Conservation (phyloP, 2,888 invertebrate genomes). For the Hypsopygia costalis region DNA sequence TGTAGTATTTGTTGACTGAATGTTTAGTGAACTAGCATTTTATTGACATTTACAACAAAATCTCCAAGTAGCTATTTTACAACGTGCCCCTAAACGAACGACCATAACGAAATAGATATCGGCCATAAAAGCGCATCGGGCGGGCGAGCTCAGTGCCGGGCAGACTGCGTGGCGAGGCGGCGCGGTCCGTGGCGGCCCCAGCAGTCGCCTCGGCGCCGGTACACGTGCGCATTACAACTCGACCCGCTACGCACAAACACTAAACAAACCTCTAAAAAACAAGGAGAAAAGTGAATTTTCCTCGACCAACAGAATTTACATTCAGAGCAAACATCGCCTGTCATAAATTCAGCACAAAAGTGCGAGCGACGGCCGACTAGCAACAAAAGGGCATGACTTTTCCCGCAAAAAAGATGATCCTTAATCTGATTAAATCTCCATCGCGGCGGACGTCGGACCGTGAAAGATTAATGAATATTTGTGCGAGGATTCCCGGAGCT, state of each 20-base stretch:
- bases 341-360: slow-evolving; percentile 77
- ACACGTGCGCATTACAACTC: slow-evolving; percentile 20
- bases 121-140: slow-evolving; percentile 42
- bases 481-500: slow-evolving; percentile 76
- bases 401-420: slow-evolving; percentile 79
- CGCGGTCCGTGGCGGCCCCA: slow-evolving; percentile 27
- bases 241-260: slow-evolving; percentile 9
- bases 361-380: slow-evolving; percentile 71
- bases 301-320: slow-evolving; percentile 56
- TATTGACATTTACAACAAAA: not conserved
- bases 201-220: slow-evolving; percentile 58
- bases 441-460: slow-evolving; percentile 78
- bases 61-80: not conserved
- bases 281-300: slow-evolving; percentile 31
- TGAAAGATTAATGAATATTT: slow-evolving; percentile 81
- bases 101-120: slow-evolving; percentile 25
- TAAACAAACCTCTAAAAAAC: slow-evolving; percentile 21
- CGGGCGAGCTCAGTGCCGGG: slow-evolving; percentile 39
- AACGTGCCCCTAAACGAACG: slow-evolving; percentile 12
- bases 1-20: not conserved
- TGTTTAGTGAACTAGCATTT: not conserved
- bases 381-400: slow-evolving; percentile 78
- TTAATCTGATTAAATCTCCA: slow-evolving; percentile 81
- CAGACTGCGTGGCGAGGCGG: slow-evolving; percentile 64
- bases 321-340: slow-evolving; percentile 69